Evolutionary conservation across 2,113 vertebrate genomes (phyloP), one percentile per base, ranked within the genome.

Genomic region (Sakesphorus luctuosus): DNA sequence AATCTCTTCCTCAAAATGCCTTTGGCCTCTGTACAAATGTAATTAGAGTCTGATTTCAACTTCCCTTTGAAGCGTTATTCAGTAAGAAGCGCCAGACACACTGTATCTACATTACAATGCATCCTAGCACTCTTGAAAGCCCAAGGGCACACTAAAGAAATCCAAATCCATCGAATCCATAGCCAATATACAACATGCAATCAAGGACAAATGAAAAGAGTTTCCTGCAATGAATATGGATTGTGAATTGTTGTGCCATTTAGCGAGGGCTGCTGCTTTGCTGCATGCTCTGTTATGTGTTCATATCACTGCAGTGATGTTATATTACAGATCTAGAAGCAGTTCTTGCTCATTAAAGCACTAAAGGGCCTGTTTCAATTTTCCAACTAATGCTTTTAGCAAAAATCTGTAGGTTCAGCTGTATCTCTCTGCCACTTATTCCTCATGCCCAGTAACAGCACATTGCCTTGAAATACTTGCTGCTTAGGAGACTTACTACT

Each of bases 41-140:
- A 96, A 95, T 94, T 90, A 84, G 86, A 93, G 69, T 58, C 79
- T 82, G 68, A 96, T 92, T 96, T 84, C 69, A 81, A 65, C 68
- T 90, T 94, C 69, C 73, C 90, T 95, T 95, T 96, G 93, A 96
- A 95, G 86, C 66, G n/a, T 86, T 62, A 56, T 90, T 96, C 85
- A 61, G 68, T 58, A 65, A 92, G 83, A 87, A 87, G 88, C 90
- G 96, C 80, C 93, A 96, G 93, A 95, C 95, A 79, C 61, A 33
- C 94, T 3, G 6, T 53, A 96, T 95, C 96, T 95, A 72, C 96
- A 93, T 96, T 58, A 95, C 86, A 97, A 96, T 93, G 73, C 69
- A 79, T 38, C 80, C 40, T 40, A 78, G 23, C 88, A 75, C 85
- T 50, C 65, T 92, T 77, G 90, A 93, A 95, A 95, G 92, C 94